Evolutionary conservation across 2,888 invertebrate species (phyloP), one percentile per base, ranked within the genome.

Genomic region (Hypena proboscidalis): DNA sequence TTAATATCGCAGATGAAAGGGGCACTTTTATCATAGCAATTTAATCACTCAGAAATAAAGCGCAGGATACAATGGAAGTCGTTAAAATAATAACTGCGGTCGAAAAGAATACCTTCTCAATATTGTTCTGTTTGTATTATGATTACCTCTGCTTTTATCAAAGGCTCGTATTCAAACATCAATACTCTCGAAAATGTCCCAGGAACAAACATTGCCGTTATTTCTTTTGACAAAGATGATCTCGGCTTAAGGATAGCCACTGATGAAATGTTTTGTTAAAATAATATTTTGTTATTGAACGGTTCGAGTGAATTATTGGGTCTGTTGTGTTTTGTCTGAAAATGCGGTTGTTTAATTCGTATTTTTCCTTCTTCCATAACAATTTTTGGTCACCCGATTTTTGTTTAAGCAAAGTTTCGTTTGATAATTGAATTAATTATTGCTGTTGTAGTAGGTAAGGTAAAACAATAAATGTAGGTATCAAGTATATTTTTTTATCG

Each of bases 131-230:
- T 21, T 19, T 35, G 4, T 15, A 26, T 20, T n/a, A 1, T 21
- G 13, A 47, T 42, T n/a, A n/a, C n/a, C n/a, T n/a, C 42, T 48
- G 17, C 4, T 32, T 5, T 20, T 10, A 29, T 44, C 19, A 31
- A 47, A 53, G 54, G 26, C 17, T n/a, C 1, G 9, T 8, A 11
- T 25, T 37, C 14, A 10, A 40, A 22, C 32, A 39, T 44, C 9
- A 33, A 33, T 37, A 25, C 14, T 33, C 36, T 27, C 29, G 14
- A 33, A 49, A 54, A 19, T 36, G 2, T 37, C 31, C 23, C 7
- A 9, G 13, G 15, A 26, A 30, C 15, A 1, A 3, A 8, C 23
- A 40, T 37, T 43, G 21, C 42, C 31, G 26, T n/a, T 25, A 48
- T 49, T 44, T 44, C 6, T 40, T 44, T 38, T 46, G 17, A 20